A percentile compares a stretch with the other conserved stretches of the same genome.
Conservation (phyloP, 2,888 invertebrate species). For the Zaprionus bogoriensis region DNA sequence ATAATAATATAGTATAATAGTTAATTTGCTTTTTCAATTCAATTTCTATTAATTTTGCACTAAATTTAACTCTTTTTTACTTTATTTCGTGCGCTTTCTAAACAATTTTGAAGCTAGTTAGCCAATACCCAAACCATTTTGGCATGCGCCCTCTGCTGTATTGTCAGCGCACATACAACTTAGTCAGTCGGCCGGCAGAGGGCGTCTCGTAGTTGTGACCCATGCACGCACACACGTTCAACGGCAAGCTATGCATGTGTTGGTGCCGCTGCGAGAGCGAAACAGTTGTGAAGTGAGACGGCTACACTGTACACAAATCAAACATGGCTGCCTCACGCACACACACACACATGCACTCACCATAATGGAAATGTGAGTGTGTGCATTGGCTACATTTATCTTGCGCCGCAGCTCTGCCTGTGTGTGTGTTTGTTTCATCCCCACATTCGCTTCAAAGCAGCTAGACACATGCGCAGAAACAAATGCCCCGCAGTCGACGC, state of each 20-base stretch:
- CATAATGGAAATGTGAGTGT: too few species aligned
- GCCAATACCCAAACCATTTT: conserved; percentile 49
- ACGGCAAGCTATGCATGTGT: conserved; percentile 18
- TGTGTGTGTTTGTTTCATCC: conserved; percentile 13
- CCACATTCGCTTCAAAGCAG: conserved; percentile 1
- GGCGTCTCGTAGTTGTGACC: conserved; percentile 34
- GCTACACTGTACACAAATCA: conserved; percentile 27
- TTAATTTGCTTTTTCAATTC: background rate
- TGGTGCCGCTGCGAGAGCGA: conserved; percentile 23
- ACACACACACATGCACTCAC: background rate
- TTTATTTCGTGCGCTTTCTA: background rate
- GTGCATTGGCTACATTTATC: conserved; percentile 24
- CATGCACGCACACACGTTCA: conserved; percentile 38
- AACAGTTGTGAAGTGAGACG: conserved; percentile 19
- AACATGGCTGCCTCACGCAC: conserved; percentile 48
- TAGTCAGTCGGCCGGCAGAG: conserved; percentile 36
- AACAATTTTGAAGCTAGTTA: too few species aligned
- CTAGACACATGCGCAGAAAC: conserved; percentile 59
- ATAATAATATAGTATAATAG: too few species aligned
- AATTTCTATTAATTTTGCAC: background rate
- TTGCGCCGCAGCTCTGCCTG: background rate
- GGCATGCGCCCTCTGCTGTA: conserved; percentile 51
- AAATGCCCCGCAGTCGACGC: conserved; percentile 2
- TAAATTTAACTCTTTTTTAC: background rate
- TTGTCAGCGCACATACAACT: conserved; percentile 2